phyloP scores from a whole-genome alignment of 2,797 vertebrate genomes.

The Falco concolor region DNA sequence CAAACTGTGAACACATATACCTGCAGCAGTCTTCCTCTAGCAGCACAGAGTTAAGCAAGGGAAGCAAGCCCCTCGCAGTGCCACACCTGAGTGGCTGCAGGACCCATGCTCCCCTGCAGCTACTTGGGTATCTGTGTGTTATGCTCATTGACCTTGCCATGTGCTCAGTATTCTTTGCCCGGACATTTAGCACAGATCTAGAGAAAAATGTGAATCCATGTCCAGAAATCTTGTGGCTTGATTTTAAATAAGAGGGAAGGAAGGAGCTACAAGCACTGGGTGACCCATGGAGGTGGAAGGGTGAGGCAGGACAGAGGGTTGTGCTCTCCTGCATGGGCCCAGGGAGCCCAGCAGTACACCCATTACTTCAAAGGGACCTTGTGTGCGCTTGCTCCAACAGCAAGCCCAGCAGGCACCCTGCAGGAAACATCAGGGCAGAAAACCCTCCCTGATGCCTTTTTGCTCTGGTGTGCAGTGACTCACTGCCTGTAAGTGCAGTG shows the following conservation, averaged over 20 bases:
- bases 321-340: neutral
- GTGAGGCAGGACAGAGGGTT: neutral
- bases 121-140: neutral
- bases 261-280: neutral
- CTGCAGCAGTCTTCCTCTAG: neutral
- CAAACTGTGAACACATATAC: neutral
- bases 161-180: neutral
- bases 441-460: neutral
- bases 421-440: neutral
- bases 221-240: neutral
- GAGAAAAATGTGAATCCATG: neutral
- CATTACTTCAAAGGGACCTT: neutral
- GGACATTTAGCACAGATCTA: neutral
- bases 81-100: neutral
- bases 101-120: neutral
- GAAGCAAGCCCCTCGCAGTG: neutral
- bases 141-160: neutral
- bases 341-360: neutral
- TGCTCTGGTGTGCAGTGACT: neutral
- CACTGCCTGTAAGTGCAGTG: neutral
- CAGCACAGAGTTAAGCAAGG: neutral
- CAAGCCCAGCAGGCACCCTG: fast-evolving
- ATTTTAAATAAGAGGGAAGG: neutral
- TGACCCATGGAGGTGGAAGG: neutral
- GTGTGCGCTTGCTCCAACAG: neutral